Evolutionary conservation across 1,140 invertebrate species (phyloP).

Genomic region (Bombus soroeensis): DNA sequence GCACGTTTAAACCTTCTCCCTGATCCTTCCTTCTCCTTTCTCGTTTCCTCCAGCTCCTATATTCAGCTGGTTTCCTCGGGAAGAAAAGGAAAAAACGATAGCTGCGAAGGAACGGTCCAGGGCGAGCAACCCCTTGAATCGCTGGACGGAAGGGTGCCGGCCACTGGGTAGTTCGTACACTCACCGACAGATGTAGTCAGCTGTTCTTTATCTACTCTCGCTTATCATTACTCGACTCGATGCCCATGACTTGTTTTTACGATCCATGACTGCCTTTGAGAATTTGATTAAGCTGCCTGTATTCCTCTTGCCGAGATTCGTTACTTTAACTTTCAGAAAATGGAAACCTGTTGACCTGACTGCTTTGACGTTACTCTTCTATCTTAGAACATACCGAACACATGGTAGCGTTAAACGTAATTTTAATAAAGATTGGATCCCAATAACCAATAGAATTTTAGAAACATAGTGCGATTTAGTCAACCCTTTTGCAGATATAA

Average conservation of each 20-base stretch:
- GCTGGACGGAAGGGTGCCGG: slow-evolving; percentile 53
- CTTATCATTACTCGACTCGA: slow-evolving; percentile 35
- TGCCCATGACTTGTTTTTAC: slow-evolving; percentile 29
- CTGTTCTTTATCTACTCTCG: slow-evolving; percentile 47
- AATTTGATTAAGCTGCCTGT: not conserved
- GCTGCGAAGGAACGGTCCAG: slow-evolving; percentile 28
- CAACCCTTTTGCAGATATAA: not conserved
- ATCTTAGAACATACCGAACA: not conserved
- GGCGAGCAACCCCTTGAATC: slow-evolving; percentile 54
- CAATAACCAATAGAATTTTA: no score
- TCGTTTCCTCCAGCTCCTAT: slow-evolving; percentile 1
- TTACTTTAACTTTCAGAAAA: not conserved
- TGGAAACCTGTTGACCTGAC: slow-evolving; percentile 7
- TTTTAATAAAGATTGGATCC: not conserved
- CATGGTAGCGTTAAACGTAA: no score
- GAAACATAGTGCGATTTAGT: no score
- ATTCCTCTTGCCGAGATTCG: no score
- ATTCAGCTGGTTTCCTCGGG: slow-evolving; percentile 60
- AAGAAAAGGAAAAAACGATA: slow-evolving; percentile 64
- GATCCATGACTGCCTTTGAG: not conserved
- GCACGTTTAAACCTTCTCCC: slow-evolving; percentile 42
- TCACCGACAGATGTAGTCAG: slow-evolving; percentile 70
- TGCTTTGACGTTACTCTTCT: not conserved
- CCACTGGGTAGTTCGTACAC: slow-evolving; percentile 61
- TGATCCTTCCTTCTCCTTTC: slow-evolving; percentile 18